Evolutionary conservation across 2,797 vertebrate genomes (phyloP).

Genomic region (Meriones psammophilus): DNA sequence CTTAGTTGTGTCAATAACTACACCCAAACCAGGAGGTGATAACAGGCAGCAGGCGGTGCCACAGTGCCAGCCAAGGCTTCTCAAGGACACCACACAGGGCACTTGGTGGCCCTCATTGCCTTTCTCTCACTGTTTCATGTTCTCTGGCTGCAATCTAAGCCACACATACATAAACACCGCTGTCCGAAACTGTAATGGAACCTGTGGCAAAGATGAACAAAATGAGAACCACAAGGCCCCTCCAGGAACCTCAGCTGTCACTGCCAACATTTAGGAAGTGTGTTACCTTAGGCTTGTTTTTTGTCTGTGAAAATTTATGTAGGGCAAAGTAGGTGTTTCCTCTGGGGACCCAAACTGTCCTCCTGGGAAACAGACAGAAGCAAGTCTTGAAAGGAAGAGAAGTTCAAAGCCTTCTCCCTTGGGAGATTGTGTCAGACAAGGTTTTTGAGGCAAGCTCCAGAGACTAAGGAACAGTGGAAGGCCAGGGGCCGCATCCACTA

Average conservation of each 20-base stretch:
- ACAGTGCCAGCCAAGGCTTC: neutral
- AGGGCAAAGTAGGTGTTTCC: neutral
- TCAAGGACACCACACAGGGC: slow-evolving; percentile 49
- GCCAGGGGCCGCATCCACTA: neutral
- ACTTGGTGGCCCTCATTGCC: neutral
- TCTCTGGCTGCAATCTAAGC: neutral
- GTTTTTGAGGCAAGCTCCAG: neutral
- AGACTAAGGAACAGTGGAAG: neutral
- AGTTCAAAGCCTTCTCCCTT: neutral
- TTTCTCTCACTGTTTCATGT: neutral
- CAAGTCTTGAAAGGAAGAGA: neutral
- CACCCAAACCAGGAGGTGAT: slow-evolving; percentile 40
- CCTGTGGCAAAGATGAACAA: neutral
- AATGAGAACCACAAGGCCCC: neutral
- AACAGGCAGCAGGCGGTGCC: slow-evolving; percentile 20
- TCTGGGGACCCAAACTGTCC: neutral
- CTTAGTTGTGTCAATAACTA: slow-evolving; percentile 64
- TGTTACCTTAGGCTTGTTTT: neutral
- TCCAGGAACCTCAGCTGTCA: neutral
- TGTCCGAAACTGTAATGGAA: neutral
- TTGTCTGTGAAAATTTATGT: neutral
- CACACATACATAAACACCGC: neutral
- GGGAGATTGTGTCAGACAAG: neutral
- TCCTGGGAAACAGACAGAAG: neutral
- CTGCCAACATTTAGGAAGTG: neutral